These are phyloP conservation scores for Lepidothrix coronata DNA, from an alignment of 2,113 vertebrate species.

Conservation along the genomic window DNA sequence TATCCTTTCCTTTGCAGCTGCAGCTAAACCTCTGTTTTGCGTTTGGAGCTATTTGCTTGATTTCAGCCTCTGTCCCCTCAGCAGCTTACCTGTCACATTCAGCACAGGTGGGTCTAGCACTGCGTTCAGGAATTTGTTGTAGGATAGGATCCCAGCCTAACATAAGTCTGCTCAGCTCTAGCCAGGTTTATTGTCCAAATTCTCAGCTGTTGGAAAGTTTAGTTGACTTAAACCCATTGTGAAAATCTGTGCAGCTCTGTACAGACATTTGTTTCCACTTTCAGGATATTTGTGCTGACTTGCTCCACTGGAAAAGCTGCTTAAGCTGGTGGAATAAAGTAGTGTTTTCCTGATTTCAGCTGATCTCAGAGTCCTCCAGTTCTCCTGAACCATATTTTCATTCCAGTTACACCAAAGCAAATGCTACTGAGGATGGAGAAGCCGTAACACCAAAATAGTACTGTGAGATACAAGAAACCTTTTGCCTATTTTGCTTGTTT, in stretches of 20 bases:
- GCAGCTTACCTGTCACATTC: neutral
- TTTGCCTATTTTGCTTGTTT: neutral
- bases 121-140: neutral
- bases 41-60: neutral
- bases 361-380: neutral
- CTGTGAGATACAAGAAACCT: neutral
- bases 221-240: neutral
- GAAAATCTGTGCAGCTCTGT: neutral
- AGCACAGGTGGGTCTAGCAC: neutral
- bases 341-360: neutral
- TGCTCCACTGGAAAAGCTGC: neutral
- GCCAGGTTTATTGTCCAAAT: neutral
- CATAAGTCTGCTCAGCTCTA: neutral
- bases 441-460: neutral
- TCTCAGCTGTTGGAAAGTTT: neutral
- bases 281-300: neutral
- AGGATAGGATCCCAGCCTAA: neutral
- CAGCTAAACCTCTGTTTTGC: neutral
- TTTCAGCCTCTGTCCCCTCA: neutral
- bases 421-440: neutral
- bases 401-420: neutral
- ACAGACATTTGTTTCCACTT: neutral
- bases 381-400: neutral
- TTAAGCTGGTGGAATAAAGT: neutral
- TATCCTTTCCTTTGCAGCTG: neutral